Base-by-base conservation (phyloP, 2,888 invertebrate species). In the Amaurobius ferox region DNA sequence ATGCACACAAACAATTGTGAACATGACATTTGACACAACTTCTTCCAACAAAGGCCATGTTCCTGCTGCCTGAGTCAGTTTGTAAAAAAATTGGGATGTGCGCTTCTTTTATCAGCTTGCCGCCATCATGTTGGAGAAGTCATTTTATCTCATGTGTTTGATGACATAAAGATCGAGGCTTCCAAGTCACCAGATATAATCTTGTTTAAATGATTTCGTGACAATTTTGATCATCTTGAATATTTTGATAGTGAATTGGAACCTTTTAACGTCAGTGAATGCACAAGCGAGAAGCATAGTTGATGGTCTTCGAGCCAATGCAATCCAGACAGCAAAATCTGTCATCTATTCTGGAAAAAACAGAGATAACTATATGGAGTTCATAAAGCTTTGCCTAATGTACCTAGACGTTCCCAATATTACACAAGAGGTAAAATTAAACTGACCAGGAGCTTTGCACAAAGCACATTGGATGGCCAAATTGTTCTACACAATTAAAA, bases 391-490 rank as follows among this genome's bases (percentile, higher is more conserved):
- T 35, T 62, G 62, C 1, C 0, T 62, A 28, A 13, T 62, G n/a
- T 62, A 26, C 62, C 28, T 62, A 62, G 62, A 62, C 26, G 26
- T 29, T 62, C 62, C 62, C 0, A 62, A n/a, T 28, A 62, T 28
- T 1, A 62, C 62, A 0, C 28, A 62, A 62, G 62, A 28, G 28
- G 26, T 26, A 62, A 62, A 62, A 29, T 62, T 62, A 11, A 62
- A n/a, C 11, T 7, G 62, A 16, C 32, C 35, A 32, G 68, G 68
- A 23, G 13, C 68, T 7, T 35, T 68, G n/a, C 39, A 35, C n/a
- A 68, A 68, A 23, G 39, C 68, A 19, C 19, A 26, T 19, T 68
- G 68, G 68, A 32, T 68, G 39, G 19, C 68, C 16, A 68, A 68
- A 26, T 39, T 39, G 3, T 23, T 68, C n/a, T 35, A 39, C 26